Conservation (phyloP, 2,113 vertebrate species). For the Phoenicopterus ruber region DNA sequence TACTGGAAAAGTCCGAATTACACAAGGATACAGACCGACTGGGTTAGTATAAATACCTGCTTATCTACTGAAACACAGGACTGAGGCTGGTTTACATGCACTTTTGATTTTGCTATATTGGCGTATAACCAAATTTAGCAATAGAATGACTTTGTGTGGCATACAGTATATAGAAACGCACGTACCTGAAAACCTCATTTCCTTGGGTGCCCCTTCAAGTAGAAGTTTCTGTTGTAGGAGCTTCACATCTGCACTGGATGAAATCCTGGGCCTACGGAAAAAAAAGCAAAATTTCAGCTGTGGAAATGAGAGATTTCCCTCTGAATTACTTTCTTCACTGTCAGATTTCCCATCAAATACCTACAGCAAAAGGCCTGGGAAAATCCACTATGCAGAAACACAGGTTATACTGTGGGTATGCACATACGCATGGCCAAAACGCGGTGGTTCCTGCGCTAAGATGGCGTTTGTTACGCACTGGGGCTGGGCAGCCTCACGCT, state of each 20-base stretch:
- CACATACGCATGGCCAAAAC: rapidly evolving
- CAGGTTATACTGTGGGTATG: too few species aligned
- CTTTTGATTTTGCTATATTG: background rate
- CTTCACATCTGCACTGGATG: background rate
- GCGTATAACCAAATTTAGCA: background rate
- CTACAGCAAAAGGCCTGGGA: background rate
- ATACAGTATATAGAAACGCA: background rate
- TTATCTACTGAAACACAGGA: too few species aligned
- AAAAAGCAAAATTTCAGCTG: background rate
- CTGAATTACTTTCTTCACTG: background rate
- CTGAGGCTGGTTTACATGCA: background rate
- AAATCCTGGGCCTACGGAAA: background rate
- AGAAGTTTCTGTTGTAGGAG: background rate
- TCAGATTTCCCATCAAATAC: background rate
- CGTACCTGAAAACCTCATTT: background rate
- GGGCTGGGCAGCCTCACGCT: background rate
- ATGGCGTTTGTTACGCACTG: rapidly evolving
- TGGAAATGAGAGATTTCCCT: background rate
- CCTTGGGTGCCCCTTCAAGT: background rate
- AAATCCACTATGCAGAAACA: background rate
- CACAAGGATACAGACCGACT: background rate
- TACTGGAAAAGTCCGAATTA: rapidly evolving
- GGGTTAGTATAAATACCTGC: background rate
- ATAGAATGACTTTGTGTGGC: background rate
- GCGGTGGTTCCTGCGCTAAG: rapidly evolving